Base-by-base conservation (phyloP, 2,797 vertebrate species). In the Morelia viridis region DNA sequence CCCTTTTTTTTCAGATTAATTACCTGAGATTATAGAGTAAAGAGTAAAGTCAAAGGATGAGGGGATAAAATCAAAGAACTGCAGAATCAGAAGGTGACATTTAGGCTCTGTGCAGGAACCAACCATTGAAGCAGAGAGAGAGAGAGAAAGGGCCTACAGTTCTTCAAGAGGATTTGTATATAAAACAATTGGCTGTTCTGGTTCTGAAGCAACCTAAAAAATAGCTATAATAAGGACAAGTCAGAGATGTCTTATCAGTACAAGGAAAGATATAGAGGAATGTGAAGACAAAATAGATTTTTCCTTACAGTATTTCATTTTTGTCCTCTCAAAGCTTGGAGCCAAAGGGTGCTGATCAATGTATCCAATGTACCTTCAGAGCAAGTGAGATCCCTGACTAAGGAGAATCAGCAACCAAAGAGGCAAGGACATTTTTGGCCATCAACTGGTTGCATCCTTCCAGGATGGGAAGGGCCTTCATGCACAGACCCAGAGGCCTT, bases 321-420 rank as follows among this genome's bases (percentile, higher is more conserved):
- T 57, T 57, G 89, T 71, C 0, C 0, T 89, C 56, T 64, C 22
- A 0, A 53, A 58, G 46, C 91, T 89, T 35, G 61, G 46, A 31
- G 88, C 57, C 46, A 2, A 10, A 65, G 3, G 24, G 15, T 65
- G 26, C 1, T 0, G 0, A 19, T 1, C 0, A 0, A 41, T 84
- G 24, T n/a, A 58, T 22, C 56, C 41, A 41, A 41, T 41, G 91
- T 41, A 92, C 22, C 28, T 93, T 35, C 56, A 26, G 71, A 89
- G 90, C 58, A n/a, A 0, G 0, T 64, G 31, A 2, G 7, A 80
- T 0, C 0, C 85, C 56, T 6, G 41, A 87, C 65, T 86, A 62
- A 0, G 0, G 46, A 92, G 88, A 35, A 24, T 0, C n/a, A 1
- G 0, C 50, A 6, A 35, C 17, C 85, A 22, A 57, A 19, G 1